Evolutionary conservation across 2,797 vertebrate species (phyloP), one percentile per base, ranked within the genome.

Genomic region (Cossypha dichroa): DNA sequence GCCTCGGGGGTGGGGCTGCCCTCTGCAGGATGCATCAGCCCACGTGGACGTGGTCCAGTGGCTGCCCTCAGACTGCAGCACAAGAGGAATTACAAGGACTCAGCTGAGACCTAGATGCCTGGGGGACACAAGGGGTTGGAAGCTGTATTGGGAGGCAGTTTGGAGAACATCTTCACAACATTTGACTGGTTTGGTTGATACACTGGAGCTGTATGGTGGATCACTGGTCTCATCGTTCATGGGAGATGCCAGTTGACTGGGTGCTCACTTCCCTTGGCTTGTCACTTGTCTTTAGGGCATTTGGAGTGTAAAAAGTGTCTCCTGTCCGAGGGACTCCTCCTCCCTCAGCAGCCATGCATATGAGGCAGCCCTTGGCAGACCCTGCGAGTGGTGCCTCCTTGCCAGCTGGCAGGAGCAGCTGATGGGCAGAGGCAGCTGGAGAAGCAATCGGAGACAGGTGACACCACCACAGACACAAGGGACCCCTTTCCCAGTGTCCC

Each of bases 191-290:
- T 68, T 78, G 63, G 28, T 46, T 64, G 58, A 56, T 11, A 34
- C 41, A 51, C 9, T 0, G 1, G 29, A 58, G 21, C 21, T 0
- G 0, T 26, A 18, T 0, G 0, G 19, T n/a, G 21, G 5, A 73
- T 68, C 82, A 48, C 15, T 46, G 33, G 25, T 16, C 58, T 56
- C 8, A 2, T 7, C 22, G 49, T 6, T 29, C 36, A 31, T 4
- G 8, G 3, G 3, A 87, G 11, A 22, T 62, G 45, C n/a, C 41
- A 70, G 49, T 5, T 78, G 55, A 93, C 34, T 4, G 3, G 19
- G 21, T 25, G 7, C 25, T 87, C 3, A 0, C 29, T 79, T 91
- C 66, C 43, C 36, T 45, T 56, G 34, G 62, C 22, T 60, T 70
- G 20, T 49, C 43, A 62, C 8, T 76, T 11, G 4, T 52, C 60